A percentile compares a stretch with the other conserved stretches of the same genome.
Conservation (phyloP, 2,113 vertebrate genomes). For the Scatophagus argus region DNA sequence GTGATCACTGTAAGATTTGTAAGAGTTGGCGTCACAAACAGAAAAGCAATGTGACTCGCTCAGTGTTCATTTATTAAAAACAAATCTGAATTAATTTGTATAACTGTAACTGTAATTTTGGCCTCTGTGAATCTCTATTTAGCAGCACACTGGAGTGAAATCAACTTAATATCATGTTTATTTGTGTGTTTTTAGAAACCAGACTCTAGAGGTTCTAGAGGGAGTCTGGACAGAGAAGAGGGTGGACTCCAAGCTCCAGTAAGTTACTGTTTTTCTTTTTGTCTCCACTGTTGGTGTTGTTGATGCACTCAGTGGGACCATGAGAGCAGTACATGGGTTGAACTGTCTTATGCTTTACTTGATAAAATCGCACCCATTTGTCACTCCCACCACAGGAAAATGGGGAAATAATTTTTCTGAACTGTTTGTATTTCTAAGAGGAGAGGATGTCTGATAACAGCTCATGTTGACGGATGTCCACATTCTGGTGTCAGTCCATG, state of each 20-base stretch:
- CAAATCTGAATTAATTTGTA: background rate
- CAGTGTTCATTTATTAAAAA: background rate
- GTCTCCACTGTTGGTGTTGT: background rate
- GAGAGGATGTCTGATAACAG: conserved; percentile 29
- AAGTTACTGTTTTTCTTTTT: conserved; percentile 70
- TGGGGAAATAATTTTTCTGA: conserved; percentile 23
- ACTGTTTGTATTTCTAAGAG: conserved; percentile 35
- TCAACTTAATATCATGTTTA: background rate
- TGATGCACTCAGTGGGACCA: background rate
- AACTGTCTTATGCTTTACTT: no score
- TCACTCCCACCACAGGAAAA: background rate
- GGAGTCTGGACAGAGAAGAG: conserved; percentile 94
- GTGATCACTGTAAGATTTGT: background rate
- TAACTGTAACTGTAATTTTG: background rate
- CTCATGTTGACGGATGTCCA: conserved; percentile 17
- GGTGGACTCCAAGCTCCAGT: conserved; percentile 90
- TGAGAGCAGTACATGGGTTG: background rate
- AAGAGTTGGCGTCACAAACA: background rate
- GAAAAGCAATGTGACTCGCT: background rate
- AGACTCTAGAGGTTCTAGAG: conserved; percentile 92
- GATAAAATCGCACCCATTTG: conserved; percentile 4
- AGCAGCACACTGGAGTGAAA: background rate
- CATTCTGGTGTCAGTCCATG: conserved; percentile 13
- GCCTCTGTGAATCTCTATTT: background rate
- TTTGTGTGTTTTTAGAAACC: conserved; percentile 88